Base-by-base conservation (phyloP, 92 coral and sea anemone species). In the Muricea muricata region DNA sequence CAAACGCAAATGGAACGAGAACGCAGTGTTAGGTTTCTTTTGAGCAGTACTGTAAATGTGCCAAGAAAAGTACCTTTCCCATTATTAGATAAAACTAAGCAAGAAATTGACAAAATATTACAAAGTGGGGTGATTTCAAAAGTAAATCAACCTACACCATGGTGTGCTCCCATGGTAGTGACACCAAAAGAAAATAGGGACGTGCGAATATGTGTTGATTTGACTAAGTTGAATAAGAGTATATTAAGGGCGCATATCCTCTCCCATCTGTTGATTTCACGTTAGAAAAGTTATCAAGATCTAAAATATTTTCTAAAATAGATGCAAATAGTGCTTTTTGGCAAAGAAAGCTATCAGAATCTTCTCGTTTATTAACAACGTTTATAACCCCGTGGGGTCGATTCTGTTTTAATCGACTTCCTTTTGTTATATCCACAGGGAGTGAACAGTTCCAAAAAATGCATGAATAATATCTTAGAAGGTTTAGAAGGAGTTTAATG, bases 181-280 rank as follows among this genome's bases (percentile, higher is more conserved):
- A 89, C 87, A 3, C 84, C 85, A 39, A 79, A 90, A 76, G 33
- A 40, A 6, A 85, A 81, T 58, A 89, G 90, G 37, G 67, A 70
- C 28, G 93, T 87, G 35, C 89, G 79, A n/a, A 85, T 85, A 40
- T 93, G 89, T 76, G 89, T 79, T 21, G 89, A 89, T 85, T 80
- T 72, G 65, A 73, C 86, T 15, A 89, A 78, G 33, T 67, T 84
- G 45, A 89, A 89, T 73, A 79, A 78, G 74, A 78, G 75, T 25
- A 72, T 89, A 56, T 75, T 67, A 29, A 84, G 84, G 42, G 92
- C 65, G 82, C 81, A 65, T 80, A 78, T 88, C 78, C 79, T 6
- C 92, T 89, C 34, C 89, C 79, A 5, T 84, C 86, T 30, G 75
- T 88, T 34, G 86, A 83, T 32, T 31, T 70, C 60, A 85, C 85